Evolutionary conservation across 2,888 invertebrate genomes (phyloP).

Genomic region (Drosophila melanosoma): DNA sequence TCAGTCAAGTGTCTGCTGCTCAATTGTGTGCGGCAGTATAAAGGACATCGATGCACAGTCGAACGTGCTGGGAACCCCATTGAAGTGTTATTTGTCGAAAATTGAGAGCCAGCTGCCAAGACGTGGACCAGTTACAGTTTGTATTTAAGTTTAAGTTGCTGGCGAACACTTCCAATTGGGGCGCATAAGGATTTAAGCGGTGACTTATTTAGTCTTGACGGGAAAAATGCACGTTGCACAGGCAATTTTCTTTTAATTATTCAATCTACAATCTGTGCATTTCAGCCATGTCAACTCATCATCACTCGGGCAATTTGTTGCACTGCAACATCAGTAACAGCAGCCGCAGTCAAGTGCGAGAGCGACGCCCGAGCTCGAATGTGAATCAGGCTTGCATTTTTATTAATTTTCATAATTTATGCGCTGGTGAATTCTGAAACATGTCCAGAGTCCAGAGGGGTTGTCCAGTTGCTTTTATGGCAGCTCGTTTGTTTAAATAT

Average conservation of each 20-base stretch:
- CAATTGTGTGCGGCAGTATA: slow-evolving; percentile 28
- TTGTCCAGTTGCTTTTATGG: slow-evolving; percentile 69
- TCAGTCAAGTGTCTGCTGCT: slow-evolving; percentile 23
- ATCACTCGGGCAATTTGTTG: slow-evolving; percentile 60
- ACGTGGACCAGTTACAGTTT: slow-evolving; percentile 24
- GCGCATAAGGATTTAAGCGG: slow-evolving; percentile 34
- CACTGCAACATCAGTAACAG: slow-evolving; percentile 26
- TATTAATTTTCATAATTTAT: slow-evolving; percentile 81
- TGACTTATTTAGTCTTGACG: slow-evolving; percentile 19
- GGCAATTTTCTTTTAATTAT: slow-evolving; percentile 68
- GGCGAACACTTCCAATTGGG: slow-evolving; percentile 14
- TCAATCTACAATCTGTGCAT: slow-evolving; percentile 57
- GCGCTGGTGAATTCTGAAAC: slow-evolving; percentile 44
- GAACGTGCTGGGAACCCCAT: slow-evolving; percentile 18
- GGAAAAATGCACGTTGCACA: slow-evolving; percentile 45
- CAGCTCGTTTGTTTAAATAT: slow-evolving; percentile 74
- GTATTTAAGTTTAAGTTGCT: background rate
- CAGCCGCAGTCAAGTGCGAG: background rate
- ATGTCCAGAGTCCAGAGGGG: slow-evolving; percentile 21
- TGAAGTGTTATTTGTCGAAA: slow-evolving; percentile 53
- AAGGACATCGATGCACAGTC: slow-evolving; percentile 22
- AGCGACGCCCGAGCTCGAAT: background rate
- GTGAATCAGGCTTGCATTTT: slow-evolving; percentile 61
- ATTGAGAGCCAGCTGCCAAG: slow-evolving; percentile 37
- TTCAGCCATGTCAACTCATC: slow-evolving; percentile 63